Base-by-base conservation (phyloP, 2,888 invertebrate genomes). In the Agriopis aurantiaria region DNA sequence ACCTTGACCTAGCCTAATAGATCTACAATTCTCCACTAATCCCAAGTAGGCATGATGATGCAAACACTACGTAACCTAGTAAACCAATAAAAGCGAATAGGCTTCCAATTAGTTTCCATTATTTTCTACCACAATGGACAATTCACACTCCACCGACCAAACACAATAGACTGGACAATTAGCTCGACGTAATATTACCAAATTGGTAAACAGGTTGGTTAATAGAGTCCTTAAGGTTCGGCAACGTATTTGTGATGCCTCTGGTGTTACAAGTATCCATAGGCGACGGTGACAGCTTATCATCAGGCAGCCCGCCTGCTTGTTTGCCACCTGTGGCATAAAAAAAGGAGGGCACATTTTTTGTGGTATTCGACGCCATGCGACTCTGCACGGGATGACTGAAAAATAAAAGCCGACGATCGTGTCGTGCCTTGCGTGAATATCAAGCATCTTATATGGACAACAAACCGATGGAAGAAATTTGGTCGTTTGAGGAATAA, bases 71-170 rank as follows among this genome's bases (percentile, higher is more conserved):
- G 14, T 49, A 60, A 60, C 40, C 49, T 49, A 60, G n/a, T 49
- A 40, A 49, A 49, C 48, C 45, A 57, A 57, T 49, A 33, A 14
- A 51, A 14, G 17, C 60, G 11, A 33, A 33, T 40, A n/a, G 48
- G 41, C 41, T 61, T 11, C 49, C 14, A 17, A 51, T 51, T 49
- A 14, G 41, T 51, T 61, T 40, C 60, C 33, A 33, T 33, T 51
- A 51, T 61, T 51, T 59, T 51, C 60, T 43, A 12, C 14, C 14
- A 61, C 60, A 61, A 61, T 61, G 60, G 51, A 49, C 60, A 41
- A 51, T 41, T 61, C 51, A 61, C 60, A 41, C 40, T 41, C 41
- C 41, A 61, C n/a, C 60, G 51, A n/a, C 4, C 60, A 61, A 61
- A 49, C 60, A 61, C 60, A 61, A 51, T 51, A 49, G 60, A 43